Base-by-base conservation (phyloP, 1,140 invertebrate species). In the Chlorops oryzae region DNA sequence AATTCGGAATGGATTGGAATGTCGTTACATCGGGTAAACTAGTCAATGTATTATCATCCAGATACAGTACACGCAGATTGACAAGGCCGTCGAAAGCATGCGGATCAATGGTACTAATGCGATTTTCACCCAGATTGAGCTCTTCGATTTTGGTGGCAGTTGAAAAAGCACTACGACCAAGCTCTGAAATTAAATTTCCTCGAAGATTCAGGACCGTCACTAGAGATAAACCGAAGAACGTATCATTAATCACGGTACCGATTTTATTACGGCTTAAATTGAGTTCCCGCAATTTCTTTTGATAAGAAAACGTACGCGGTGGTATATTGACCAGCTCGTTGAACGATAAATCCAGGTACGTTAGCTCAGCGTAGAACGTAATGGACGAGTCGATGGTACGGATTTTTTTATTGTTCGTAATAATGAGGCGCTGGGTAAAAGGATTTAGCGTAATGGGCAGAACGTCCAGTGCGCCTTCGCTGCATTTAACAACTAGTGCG, bases 391-490 rank as follows among this genome's bases (percentile, higher is more conserved):
- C 88, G 35, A 94, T 86, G 17, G 83, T 87, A 68, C 89, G 89
- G 59, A 94, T 90, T 57, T 83, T 83, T 56, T 83, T 82, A 68
- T 92, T 94, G 63, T 87, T 88, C 58, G 84, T 82, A 24, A 94
- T 80, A 39, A 88, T 83, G 47, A 92, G 80, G 20, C 87, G 78
- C 67, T 89, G 86, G 46, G 93, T 88, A 56, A 85, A 86, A 3
- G 92, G 92, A 73, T 94, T 95, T 35, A 95, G 76, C 1, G 90
- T 88, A 56, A 94, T 93, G 28, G 91, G 92, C 37, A 94, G 82
- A 13, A 92, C 87, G 72, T 92, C 89, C 34, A 94, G 75, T 51
- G 85, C 87, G 56, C 86, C 88, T 61, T 84, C 83, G 54, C 88
- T 81, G 70, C 92, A 94, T 41, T 84, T 81, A 1, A 92, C 91